Base-by-base conservation (phyloP, 2,888 invertebrate genomes). In the Ectemnius lituratus region DNA sequence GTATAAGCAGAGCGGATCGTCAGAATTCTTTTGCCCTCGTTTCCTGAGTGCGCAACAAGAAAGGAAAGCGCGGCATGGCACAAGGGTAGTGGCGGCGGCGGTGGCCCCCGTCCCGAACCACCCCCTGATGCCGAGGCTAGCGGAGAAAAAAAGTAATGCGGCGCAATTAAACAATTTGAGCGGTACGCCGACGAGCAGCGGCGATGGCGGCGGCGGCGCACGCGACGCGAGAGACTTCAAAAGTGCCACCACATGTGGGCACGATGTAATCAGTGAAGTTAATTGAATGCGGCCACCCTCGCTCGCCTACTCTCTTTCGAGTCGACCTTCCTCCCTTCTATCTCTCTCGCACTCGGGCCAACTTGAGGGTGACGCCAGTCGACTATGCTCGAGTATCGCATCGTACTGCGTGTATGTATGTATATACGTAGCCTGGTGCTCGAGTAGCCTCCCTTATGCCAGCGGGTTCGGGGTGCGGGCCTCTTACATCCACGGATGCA, bases 241-340 rank as follows among this genome's bases (percentile, higher is more conserved):
- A 76, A 83, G 79, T 80, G 77, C 81, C 83, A 79, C 82, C 81
- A 71, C 84, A 80, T 78, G 80, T 83, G 79, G 79, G 82, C 83
- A 83, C 84, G 82, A 85, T 81, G 85, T 83, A 86, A 86, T 87
- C 86, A 87, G 85, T 84, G 82, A 85, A 88, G 87, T 89, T 89
- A 89, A 89, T 89, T 89, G 89, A 89, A 84, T 87, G 80, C 52
- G 52, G 52, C 52, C 52, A 16, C 52, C 52, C 52, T 81, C 78
- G 75, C 76, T 62, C 61, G 14, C 69, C 62, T 11, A 8, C 37
- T 37, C 28, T n/a, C 13, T 28, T 49, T 16, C 45, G 18, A 23
- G 28, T 18, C 79, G 80, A 75, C 70, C 70, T 57, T 56, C 45
- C 45, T 11, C 61, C 49, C 65, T 37, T 65, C 49, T 57, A 60